A percentile compares a stretch with the other conserved stretches of the same genome.
Conservation (phyloP, 2,113 vertebrate species). For the Machaerirhynchus nigripectus region DNA sequence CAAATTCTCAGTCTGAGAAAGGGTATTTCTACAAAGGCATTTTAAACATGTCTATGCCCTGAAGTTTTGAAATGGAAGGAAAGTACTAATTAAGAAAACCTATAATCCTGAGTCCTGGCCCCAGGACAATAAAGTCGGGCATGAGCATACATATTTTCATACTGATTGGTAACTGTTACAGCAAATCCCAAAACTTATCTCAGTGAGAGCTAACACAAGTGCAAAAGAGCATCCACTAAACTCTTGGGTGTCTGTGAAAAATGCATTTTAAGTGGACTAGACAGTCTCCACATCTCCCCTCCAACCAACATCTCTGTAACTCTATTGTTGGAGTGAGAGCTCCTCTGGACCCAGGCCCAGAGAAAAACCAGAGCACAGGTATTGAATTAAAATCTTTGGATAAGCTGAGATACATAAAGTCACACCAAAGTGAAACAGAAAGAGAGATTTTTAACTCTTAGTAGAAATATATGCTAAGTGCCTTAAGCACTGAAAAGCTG, state of each 20-base stretch:
- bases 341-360: no score
- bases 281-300: neutral
- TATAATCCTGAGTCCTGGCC: neutral
- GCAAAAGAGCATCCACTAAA: neutral
- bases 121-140: neutral
- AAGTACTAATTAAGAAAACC: conserved; percentile 20
- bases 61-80: neutral
- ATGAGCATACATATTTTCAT: neutral
- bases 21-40: neutral
- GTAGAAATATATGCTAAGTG: no score
- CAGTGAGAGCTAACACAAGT: neutral
- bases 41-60: neutral
- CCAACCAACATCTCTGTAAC: neutral
- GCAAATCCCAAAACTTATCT: neutral
- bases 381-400: no score
- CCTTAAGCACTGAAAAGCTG: no score
- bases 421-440: no score
- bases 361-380: no score
- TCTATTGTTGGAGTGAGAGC: no score
- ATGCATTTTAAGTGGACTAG: neutral
- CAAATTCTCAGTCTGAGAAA: neutral
- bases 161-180: neutral
- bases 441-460: no score
- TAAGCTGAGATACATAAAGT: no score
- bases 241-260: neutral